phyloP scores from a whole-genome alignment of 2,113 vertebrate species.

The Elanus axillaris region DNA sequence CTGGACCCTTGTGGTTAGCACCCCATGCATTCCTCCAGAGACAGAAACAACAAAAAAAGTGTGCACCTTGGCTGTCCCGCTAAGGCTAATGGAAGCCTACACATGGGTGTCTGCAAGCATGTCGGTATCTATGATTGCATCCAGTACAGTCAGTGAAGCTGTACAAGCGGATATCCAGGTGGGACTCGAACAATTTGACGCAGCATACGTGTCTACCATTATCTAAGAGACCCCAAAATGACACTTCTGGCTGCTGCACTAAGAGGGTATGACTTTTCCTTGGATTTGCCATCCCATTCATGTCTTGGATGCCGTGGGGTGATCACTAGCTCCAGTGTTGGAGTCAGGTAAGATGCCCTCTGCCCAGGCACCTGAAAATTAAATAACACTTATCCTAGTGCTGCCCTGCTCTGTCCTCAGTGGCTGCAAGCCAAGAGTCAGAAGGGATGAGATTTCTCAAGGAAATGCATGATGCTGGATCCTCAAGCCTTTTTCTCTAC shows the following conservation, averaged over 20 bases:
- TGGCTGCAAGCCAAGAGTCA: neutral
- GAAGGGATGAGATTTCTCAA: neutral
- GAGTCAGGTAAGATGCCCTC: neutral
- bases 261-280: neutral
- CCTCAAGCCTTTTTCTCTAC: neutral
- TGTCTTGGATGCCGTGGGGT: neutral
- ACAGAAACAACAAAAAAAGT: neutral
- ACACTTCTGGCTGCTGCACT: neutral
- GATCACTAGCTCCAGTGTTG: neutral
- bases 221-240: neutral
- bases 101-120: neutral
- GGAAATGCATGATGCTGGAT: neutral
- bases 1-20: neutral
- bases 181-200: neutral
- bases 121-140: rapidly evolving
- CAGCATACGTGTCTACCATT: rapidly evolving
- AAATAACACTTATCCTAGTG: neutral
- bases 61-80: neutral
- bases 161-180: neutral
- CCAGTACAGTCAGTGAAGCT: neutral
- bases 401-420: neutral
- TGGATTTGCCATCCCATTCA: neutral
- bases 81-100: neutral
- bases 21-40: neutral
- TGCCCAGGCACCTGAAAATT: neutral